phyloP scores from a whole-genome alignment of 2,113 vertebrate genomes.

The Tragelaphus scriptus region DNA sequence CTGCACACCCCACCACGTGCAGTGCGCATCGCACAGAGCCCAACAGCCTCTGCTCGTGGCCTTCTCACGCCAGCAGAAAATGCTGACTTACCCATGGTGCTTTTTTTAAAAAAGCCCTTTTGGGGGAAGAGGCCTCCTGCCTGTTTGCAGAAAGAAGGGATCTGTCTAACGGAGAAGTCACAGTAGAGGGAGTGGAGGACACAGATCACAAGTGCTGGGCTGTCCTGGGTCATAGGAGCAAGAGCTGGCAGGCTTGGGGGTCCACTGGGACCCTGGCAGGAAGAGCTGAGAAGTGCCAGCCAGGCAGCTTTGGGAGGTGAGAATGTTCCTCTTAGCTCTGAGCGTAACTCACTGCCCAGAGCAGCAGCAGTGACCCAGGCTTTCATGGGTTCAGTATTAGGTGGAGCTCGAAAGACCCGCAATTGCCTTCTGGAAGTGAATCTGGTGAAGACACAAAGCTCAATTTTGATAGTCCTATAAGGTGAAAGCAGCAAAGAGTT shows the following conservation, averaged over 20 bases:
- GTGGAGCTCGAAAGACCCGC: neutral
- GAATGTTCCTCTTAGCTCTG: neutral
- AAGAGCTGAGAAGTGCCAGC: neutral
- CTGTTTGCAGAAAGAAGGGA: neutral
- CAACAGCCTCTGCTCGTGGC: accelerated
- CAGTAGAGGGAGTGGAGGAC: neutral
- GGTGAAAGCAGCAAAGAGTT: neutral
- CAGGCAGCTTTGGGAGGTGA: neutral
- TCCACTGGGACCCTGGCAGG: neutral
- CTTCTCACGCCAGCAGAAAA: neutral
- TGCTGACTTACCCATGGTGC: neutral
- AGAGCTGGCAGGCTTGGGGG: neutral
- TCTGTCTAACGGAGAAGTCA: neutral
- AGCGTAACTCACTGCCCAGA: neutral
- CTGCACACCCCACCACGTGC: accelerated
- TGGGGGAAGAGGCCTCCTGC: neutral
- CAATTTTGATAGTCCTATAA: neutral
- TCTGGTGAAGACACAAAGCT: neutral
- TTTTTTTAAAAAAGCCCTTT: neutral
- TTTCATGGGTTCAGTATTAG: accelerated
- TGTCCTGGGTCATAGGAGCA: neutral
- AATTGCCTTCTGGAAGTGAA: neutral
- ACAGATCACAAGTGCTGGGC: neutral
- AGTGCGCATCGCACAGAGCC: neutral
- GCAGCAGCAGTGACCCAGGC: neutral